Conservation (phyloP, 2,888 invertebrate species). For the Sussaba pulchella region DNA sequence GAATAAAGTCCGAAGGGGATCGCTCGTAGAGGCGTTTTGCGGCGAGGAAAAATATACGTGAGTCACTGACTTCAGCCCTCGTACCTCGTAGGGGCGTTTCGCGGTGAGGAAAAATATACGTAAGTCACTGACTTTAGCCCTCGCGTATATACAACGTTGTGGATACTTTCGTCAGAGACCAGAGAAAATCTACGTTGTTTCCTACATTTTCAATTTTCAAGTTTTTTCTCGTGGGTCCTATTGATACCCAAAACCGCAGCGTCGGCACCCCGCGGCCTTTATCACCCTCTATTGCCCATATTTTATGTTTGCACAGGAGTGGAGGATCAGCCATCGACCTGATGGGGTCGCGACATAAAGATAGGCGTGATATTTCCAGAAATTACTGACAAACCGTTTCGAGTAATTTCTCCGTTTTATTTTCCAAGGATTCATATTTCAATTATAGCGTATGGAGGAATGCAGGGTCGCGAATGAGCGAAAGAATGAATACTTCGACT, state of each 20-base stretch:
- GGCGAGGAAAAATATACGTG: not conserved
- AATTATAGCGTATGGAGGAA: too few species aligned
- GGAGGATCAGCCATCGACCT: not conserved
- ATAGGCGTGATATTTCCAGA: too few species aligned
- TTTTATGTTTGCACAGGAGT: not conserved
- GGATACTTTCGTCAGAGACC: not conserved
- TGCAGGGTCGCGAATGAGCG: too few species aligned
- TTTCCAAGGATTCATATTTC: not conserved
- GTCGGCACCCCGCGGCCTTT: not conserved
- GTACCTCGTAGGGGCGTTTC: not conserved
- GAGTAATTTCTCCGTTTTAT: not conserved
- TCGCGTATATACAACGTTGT: slow-evolving; percentile 10
- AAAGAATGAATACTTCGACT: too few species aligned
- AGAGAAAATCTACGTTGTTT: not conserved
- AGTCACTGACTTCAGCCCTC: too few species aligned
- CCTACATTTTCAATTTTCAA: slow-evolving; percentile 6
- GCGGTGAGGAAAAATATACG: not conserved
- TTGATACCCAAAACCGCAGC: not conserved
- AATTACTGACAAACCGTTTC: not conserved
- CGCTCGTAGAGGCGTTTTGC: not conserved
- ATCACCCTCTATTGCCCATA: not conserved
- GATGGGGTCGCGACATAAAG: too few species aligned
- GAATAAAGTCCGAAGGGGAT: slow-evolving; percentile 48
- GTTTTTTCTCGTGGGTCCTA: not conserved
- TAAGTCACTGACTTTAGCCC: slow-evolving; percentile 1